Evolutionary conservation across 2,888 invertebrate genomes (phyloP).

Genomic region (Monochamus alternatus): DNA sequence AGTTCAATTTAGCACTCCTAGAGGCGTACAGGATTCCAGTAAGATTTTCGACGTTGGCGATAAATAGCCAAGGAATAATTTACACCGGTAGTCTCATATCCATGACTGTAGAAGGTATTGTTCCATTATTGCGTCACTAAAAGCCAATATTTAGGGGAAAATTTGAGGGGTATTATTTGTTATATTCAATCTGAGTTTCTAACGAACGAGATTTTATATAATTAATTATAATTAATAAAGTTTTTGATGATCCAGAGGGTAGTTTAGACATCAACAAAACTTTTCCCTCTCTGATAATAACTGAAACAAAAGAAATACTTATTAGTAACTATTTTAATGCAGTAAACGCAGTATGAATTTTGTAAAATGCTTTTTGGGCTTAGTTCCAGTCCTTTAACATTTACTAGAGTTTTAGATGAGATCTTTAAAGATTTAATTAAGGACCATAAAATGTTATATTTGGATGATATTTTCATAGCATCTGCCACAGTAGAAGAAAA

Average conservation of each 20-base stretch:
- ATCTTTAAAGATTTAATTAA: slow-evolving; percentile 42
- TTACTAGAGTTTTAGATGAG: slow-evolving; percentile 48
- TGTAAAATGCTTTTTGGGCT: slow-evolving; percentile 60
- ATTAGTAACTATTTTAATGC: slow-evolving; percentile 23
- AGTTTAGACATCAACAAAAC: slow-evolving; percentile 23
- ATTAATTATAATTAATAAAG: slow-evolving; percentile 4
- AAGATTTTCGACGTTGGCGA: not conserved
- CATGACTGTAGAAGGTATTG: not conserved
- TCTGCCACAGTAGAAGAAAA: slow-evolving; percentile 38
- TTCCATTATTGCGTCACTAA: not conserved
- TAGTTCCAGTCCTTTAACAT: slow-evolving; percentile 52
- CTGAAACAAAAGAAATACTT: slow-evolving; percentile 31
- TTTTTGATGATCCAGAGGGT: not conserved
- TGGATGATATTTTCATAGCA: slow-evolving; percentile 48
- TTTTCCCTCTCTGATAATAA: not conserved
- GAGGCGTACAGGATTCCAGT: not conserved
- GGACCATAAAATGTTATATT: slow-evolving; percentile 44
- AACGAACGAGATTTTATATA: not conserved
- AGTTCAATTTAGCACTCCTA: not conserved
- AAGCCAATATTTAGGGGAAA: not conserved
- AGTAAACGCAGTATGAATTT: slow-evolving; percentile 58
- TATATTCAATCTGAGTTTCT: not conserved
- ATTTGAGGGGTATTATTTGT: not conserved
- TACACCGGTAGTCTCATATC: slow-evolving; percentile 17
- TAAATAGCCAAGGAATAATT: not conserved